Percentiles rank a stretch among this genome's conserved stretches.
These are phyloP conservation scores for Sinocyclocheilus grahami DNA, from an alignment of 2,113 vertebrate species.

Conservation along the genomic window DNA sequence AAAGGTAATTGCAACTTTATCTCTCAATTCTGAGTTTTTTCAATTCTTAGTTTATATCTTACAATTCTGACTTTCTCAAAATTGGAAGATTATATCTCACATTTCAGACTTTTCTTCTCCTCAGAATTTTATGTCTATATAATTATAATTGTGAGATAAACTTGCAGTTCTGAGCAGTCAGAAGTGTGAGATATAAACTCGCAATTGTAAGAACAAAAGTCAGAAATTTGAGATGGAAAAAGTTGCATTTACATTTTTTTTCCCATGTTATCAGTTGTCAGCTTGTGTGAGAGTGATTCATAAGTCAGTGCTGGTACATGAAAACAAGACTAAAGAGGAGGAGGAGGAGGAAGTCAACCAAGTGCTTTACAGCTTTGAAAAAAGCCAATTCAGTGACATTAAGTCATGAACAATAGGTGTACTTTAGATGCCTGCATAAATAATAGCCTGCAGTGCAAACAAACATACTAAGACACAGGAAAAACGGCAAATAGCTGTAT, in stretches of 20 bases:
- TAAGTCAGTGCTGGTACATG: background rate
- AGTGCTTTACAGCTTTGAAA: constrained; percentile 21
- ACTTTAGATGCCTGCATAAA: constrained; percentile 6
- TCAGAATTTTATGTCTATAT: no score
- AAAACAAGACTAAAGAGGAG: background rate
- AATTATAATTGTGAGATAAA: no score
- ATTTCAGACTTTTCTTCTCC: no score
- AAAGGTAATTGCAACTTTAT: no score
- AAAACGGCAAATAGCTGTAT: background rate
- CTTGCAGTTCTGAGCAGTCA: background rate
- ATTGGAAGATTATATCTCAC: no score
- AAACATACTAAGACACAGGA: background rate
- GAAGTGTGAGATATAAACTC: background rate
- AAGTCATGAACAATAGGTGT: constrained; percentile 30
- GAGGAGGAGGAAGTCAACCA: constrained; percentile 7
- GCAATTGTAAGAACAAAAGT: background rate
- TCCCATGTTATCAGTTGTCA: background rate
- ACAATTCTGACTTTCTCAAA: no score
- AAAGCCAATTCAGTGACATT: background rate
- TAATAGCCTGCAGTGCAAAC: constrained; percentile 29
- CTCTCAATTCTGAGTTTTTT: no score
- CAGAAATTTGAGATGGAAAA: background rate
- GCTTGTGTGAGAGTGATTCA: constrained; percentile 18
- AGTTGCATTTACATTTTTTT: background rate
- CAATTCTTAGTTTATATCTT: no score